Conservation (phyloP, 2,797 vertebrate genomes). For the Enteromius fasciolatus region DNA sequence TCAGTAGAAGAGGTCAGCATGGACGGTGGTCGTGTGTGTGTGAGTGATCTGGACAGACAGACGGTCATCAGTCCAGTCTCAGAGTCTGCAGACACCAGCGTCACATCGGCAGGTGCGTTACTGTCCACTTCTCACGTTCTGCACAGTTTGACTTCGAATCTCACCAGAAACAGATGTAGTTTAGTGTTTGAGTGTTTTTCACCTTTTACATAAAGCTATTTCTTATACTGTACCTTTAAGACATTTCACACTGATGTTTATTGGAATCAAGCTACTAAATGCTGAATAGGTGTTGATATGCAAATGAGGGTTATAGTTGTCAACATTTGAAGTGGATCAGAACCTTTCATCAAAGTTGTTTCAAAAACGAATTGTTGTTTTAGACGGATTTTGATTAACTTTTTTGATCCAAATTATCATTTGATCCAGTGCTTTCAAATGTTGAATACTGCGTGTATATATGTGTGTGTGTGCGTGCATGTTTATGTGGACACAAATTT, state of each 20-base stretch:
- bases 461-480: too few species aligned
- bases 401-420: too few species aligned
- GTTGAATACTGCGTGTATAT: too few species aligned
- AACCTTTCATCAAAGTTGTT: too few species aligned
- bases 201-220: background rate
- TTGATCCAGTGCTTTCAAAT: too few species aligned
- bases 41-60: slow-evolving; percentile 48
- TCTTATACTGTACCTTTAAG: background rate
- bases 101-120: slow-evolving; percentile 41
- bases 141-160: background rate
- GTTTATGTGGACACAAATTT: too few species aligned
- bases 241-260: background rate
- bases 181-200: background rate
- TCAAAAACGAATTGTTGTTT: too few species aligned
- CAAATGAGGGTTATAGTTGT: background rate
- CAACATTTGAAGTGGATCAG: too few species aligned
- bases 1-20: slow-evolving; percentile 35
- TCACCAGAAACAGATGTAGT: background rate
- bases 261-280: background rate
- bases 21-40: slow-evolving; percentile 10
- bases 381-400: too few species aligned
- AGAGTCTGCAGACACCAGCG: slow-evolving; percentile 38
- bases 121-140: background rate
- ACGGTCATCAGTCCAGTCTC: slow-evolving; percentile 36
- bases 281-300: background rate